Evolutionary conservation across 2,888 invertebrate species (phyloP).

Genomic region (Andricus quercusramuli): DNA sequence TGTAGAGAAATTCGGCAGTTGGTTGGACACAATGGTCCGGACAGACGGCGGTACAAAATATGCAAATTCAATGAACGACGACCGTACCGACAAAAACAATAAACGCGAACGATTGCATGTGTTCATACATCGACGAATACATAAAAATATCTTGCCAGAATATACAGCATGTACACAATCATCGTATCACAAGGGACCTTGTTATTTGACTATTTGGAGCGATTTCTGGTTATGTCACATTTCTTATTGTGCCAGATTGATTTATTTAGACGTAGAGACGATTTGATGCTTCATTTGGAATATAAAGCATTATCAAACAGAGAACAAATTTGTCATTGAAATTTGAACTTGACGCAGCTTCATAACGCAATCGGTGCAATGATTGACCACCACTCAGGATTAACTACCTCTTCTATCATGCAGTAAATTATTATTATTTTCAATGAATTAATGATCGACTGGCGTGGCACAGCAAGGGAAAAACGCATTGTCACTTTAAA

Average conservation of each 20-base stretch:
- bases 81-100: conserved; percentile 72
- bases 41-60: conserved; percentile 68
- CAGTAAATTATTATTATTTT: too few relatives aligned
- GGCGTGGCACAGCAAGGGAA: too few relatives aligned
- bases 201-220: conserved; percentile 15
- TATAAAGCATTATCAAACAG: too few relatives aligned
- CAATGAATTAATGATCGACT: too few relatives aligned
- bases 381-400: too few relatives aligned
- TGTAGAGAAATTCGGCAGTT: conserved; percentile 73
- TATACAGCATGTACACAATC: not conserved
- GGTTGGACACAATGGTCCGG: conserved; percentile 72
- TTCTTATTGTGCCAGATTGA: not conserved
- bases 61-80: conserved; percentile 71
- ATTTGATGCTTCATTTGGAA: too few relatives aligned
- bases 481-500: too few relatives aligned
- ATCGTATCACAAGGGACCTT: conserved; percentile 25
- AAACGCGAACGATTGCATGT: conserved; percentile 74
- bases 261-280: too few relatives aligned
- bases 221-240: not conserved
- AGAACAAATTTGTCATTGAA: too few relatives aligned
- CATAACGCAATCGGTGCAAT: too few relatives aligned
- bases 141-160: conserved; percentile 67
- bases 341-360: too few relatives aligned
- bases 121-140: conserved; percentile 74
- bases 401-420: too few relatives aligned